Evolutionary conservation across 2,888 invertebrate species (phyloP), one percentile per base, ranked within the genome.

Genomic region (Xylota sylvarum): DNA sequence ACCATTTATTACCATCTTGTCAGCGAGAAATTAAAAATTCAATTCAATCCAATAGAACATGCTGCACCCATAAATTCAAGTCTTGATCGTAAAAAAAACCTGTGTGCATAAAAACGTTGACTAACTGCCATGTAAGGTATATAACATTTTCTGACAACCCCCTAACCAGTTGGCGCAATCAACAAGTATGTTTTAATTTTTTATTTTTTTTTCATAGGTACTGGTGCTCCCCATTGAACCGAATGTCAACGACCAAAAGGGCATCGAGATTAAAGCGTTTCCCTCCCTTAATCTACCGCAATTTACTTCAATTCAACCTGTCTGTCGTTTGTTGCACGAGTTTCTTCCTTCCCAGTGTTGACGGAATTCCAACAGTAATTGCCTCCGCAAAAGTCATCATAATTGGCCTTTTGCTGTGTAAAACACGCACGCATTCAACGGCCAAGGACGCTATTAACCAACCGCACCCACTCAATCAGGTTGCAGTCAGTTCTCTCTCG

Each of bases 381-480:
- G 77, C 73, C 77, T 73, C 74, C 48, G 67, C 62, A 58, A 82
- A 86, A 86, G 67, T 69, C 77, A 81, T 81, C 76, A 86, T 81
- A 72, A 81, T 73, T 77, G 70, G 62, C 67, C 72, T 50, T 77
- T 65, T 72, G 43, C 27, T 56, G 46, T 55, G 46, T 50, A 69
- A 43, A 65, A 76, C 70, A 70, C 46, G 74, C 69, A 74, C 56
- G 64, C 64, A 83, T 58, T 46, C 76, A 65, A 58, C 32, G 60
- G 85, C 81, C 85, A 85, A 85, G 85, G 85, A 85, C 85, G 74
- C 77, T 32, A 86, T 67, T 77, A 82, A 77, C 72, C 62, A 67
- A 64, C 82, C 77, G 82, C 86, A 86, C 86, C 86, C 86, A 86
- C 86, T 82, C 77, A 72, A 56, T 55, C 56, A 73, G 77, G 62